Evolutionary conservation across 2,797 vertebrate species (phyloP).

Genomic region (Xenops minutus): DNA sequence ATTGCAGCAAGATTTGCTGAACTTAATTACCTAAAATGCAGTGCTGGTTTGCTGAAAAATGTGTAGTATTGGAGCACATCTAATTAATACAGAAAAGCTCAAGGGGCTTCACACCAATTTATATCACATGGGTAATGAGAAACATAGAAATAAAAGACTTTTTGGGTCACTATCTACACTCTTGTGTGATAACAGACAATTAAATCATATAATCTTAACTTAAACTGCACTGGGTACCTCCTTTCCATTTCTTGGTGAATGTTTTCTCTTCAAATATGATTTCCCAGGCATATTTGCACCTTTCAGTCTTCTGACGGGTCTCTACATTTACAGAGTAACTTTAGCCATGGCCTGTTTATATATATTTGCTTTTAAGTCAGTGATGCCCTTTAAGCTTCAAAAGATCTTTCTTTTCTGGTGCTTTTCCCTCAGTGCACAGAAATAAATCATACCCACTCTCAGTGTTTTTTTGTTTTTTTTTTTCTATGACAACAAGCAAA

Average conservation of each 20-base stretch:
- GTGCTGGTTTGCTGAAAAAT: not conserved
- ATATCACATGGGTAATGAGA: not conserved
- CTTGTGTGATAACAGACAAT: not conserved
- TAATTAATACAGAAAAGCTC: slow-evolving; percentile 38
- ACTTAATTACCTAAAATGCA: slow-evolving; percentile 30
- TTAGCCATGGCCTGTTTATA: not conserved
- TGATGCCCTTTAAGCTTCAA: not conserved
- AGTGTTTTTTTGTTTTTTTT: not conserved
- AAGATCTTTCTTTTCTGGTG: not conserved
- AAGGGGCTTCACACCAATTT: slow-evolving; percentile 17
- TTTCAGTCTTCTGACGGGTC: not conserved
- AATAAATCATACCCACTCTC: not conserved
- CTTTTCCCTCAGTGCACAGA: not conserved
- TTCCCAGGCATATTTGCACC: not conserved
- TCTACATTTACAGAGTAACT: not conserved
- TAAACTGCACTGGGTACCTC: not conserved
- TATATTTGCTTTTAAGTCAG: not conserved
- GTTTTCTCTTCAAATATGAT: not conserved
- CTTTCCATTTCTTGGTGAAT: not conserved
- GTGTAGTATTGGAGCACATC: not conserved
- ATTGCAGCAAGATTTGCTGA: not conserved
- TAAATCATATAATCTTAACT: not conserved
- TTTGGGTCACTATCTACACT: not conserved
- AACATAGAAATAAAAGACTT: not conserved
- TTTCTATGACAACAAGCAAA: not conserved